Percentiles rank a stretch among this genome's conserved stretches.
phyloP scores from a whole-genome alignment of 2,797 vertebrate species.

The Anas bernieri region DNA sequence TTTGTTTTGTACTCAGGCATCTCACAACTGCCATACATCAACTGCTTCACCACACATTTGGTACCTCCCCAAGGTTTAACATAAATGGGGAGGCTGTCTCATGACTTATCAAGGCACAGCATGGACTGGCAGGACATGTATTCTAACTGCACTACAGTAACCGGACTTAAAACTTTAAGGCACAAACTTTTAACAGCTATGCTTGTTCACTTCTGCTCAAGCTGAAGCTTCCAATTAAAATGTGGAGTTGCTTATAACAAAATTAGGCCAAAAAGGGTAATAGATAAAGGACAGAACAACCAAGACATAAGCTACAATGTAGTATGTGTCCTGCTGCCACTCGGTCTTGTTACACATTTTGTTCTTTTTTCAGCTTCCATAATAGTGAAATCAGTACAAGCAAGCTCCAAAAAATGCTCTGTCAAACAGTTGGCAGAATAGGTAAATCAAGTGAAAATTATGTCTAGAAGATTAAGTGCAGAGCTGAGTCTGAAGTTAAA shows the following conservation, averaged over 20 bases:
- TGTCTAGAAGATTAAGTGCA: neutral
- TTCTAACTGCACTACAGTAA: no score
- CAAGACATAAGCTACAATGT: fast-evolving
- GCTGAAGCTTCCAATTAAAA: neutral
- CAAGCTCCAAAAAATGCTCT: neutral
- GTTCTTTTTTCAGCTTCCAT: neutral
- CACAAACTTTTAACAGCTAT: no score
- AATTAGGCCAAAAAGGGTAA: neutral
- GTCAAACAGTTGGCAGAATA: neutral
- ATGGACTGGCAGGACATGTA: fast-evolving
- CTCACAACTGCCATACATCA: fast-evolving
- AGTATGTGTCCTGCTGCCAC: neutral
- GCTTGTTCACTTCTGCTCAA: fast-evolving
- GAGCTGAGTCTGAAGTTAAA: fast-evolving
- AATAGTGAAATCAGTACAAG: neutral
- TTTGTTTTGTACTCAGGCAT: neutral
- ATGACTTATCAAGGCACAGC: fast-evolving
- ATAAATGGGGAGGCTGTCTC: fast-evolving
- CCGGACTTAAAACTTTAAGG: no score
- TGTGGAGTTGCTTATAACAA: neutral
- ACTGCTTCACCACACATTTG: fast-evolving
- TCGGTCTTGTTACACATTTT: fast-evolving
- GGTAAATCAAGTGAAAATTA: neutral
- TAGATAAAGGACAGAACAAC: neutral
- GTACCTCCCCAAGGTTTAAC: neutral